These are phyloP conservation scores for Psilanteris sp. DNA, from an alignment of 1,140 invertebrate genomes.

Conservation along the genomic window DNA sequence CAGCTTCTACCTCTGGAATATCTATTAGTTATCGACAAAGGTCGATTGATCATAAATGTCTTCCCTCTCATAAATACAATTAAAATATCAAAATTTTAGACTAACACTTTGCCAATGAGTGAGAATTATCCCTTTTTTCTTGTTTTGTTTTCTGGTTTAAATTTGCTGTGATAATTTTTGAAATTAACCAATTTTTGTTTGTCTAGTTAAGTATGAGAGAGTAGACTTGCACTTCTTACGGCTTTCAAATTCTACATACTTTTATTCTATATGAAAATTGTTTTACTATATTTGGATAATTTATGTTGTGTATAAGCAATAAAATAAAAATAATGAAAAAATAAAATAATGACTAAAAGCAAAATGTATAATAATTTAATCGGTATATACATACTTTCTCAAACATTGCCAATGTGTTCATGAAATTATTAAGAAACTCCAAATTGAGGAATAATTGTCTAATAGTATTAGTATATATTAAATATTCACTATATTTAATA, in stretches of 20 bases:
- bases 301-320: too few species aligned
- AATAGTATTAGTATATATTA: too few species aligned
- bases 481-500: too few species aligned
- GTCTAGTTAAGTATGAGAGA: conserved; percentile 44
- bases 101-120: conserved; percentile 21
- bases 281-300: too few species aligned
- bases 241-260: not conserved
- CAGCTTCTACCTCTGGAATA: conserved; percentile 80
- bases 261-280: conserved; percentile 6
- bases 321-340: too few species aligned
- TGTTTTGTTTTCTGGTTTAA: conserved; percentile 4
- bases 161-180: too few species aligned
- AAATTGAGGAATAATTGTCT: too few species aligned
- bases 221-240: conserved; percentile 28
- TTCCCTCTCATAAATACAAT: conserved; percentile 67
- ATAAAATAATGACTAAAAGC: too few species aligned
- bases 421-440: too few species aligned
- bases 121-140: conserved; percentile 10
- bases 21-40: conserved; percentile 73
- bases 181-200: too few species aligned
- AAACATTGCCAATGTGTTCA: conserved; percentile 20
- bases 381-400: too few species aligned
- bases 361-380: too few species aligned
- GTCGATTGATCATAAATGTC: conserved; percentile 61
- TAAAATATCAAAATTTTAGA: not conserved